Conservation (phyloP, 1,140 invertebrate genomes). For the Penaeus vannamei region DNA sequence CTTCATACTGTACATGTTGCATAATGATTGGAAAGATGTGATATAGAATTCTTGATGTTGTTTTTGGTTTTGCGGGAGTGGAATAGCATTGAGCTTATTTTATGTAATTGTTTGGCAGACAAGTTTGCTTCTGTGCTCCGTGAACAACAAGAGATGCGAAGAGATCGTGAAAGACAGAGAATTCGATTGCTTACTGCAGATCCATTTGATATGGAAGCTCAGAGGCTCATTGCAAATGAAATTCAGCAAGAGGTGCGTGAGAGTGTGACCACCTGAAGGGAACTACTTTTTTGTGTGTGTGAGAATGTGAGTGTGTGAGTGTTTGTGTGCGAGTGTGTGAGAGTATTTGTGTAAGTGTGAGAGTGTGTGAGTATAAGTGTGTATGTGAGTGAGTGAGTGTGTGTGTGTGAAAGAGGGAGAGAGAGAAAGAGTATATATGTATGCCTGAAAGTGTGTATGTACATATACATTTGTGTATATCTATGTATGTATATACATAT, state of each 20-base stretch:
- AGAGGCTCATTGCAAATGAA: constrained; percentile 94
- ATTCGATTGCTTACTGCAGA: constrained; percentile 91
- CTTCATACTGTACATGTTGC: background rate
- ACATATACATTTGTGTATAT: too few species aligned
- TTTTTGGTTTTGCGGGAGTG: background rate
- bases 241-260: constrained; percentile 76
- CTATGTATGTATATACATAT: too few species aligned
- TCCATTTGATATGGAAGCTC: constrained; percentile 95
- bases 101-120: constrained; percentile 75
- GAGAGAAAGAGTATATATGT: too few species aligned
- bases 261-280: constrained; percentile 5
- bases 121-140: constrained; percentile 86
- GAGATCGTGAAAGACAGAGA: constrained; percentile 85
- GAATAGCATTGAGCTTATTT: background rate
- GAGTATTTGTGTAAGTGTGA: too few species aligned
- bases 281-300: background rate
- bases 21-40: background rate
- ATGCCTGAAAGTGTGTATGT: too few species aligned
- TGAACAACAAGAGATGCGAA: constrained; percentile 84
- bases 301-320: too few species aligned
- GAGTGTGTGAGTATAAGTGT: too few species aligned
- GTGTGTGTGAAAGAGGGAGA: too few species aligned
- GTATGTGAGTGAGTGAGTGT: too few species aligned
- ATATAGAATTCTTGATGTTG: background rate
- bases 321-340: too few species aligned